Percentiles rank a stretch among this genome's conserved stretches.
Evolutionary conservation across 2,113 vertebrate species (phyloP).

Genomic region (Halcyon senegalensis): DNA sequence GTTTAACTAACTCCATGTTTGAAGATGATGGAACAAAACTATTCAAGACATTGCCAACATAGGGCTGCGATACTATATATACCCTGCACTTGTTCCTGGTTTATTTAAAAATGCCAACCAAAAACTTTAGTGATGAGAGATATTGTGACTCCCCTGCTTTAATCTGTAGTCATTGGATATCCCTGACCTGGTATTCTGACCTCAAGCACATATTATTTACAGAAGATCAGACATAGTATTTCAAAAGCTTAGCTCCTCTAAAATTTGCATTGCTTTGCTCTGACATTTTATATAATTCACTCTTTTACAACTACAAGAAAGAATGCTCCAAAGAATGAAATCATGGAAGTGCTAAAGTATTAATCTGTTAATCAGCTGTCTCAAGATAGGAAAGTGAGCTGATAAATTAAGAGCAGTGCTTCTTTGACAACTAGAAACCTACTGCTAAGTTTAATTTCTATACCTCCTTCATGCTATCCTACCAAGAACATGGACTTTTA

Average conservation of each 20-base stretch:
- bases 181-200: neutral
- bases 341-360: neutral
- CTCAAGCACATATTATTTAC: neutral
- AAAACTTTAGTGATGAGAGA: constrained; percentile 8
- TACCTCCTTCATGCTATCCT: neutral
- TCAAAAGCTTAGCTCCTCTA: neutral
- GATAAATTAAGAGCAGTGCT: neutral
- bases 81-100: constrained; percentile 22
- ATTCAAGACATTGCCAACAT: neutral
- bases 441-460: neutral
- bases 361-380: neutral
- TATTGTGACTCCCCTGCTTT: neutral
- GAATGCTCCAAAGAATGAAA: neutral
- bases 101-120: constrained; percentile 45
- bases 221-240: neutral
- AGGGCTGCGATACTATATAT: neutral
- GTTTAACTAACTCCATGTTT: neutral
- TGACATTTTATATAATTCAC: neutral
- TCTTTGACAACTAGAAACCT: neutral
- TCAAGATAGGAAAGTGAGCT: neutral
- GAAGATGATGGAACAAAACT: neutral
- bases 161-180: neutral
- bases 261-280: neutral
- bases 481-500: neutral
- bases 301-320: neutral